Evolutionary conservation across 2,797 vertebrate genomes (phyloP), one percentile per base, ranked within the genome.

Genomic region (Sardinella longiceps): DNA sequence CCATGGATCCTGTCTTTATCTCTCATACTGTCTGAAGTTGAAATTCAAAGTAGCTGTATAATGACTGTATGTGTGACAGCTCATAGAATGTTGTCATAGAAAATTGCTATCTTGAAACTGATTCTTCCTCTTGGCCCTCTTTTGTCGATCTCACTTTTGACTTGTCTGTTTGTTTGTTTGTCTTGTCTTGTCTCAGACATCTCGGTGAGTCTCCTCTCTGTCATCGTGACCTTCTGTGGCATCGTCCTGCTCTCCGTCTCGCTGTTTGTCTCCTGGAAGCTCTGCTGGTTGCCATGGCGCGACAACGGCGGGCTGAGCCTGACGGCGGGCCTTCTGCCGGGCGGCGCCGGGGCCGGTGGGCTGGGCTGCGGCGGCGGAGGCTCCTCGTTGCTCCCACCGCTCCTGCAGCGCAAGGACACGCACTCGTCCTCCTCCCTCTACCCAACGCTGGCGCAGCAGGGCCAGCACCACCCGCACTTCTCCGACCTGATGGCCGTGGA

Each of bases 191-290:
- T 70, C 56, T 81, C 63, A 98, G 97, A 98, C 91, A 97, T 98
- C 93, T 96, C 96, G 0, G 97, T 98, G 90, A 98, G 97, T 25
- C 95, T 98, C 87, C 95, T 98, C 85, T 98, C 97, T 0, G 97
- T 98, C 91, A 97, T 98, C 18, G 97, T 98, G 91, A 98, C 97
- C 0, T 97, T 97, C 94, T 98, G 97, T 6, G 97, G 97, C 87
- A 96, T 98, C 80, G 97, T 97, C 82, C 95, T 98, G 48, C 95
- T 98, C 85, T 97, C 97, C 0, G 97, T 98, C 85, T 98, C 97
- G 15, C 96, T 98, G 89, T 98, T 98, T n/a, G 97, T 98, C 87
- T 98, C 97, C 58, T 98, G 97, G 97, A 98, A 98, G 92, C 93
- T 98, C 51, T 98, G 97, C 93, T 98, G 97, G 97, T 92, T 98